Evolutionary conservation across 2,888 invertebrate species (phyloP).

Genomic region (Chromoteleia sp.): DNA sequence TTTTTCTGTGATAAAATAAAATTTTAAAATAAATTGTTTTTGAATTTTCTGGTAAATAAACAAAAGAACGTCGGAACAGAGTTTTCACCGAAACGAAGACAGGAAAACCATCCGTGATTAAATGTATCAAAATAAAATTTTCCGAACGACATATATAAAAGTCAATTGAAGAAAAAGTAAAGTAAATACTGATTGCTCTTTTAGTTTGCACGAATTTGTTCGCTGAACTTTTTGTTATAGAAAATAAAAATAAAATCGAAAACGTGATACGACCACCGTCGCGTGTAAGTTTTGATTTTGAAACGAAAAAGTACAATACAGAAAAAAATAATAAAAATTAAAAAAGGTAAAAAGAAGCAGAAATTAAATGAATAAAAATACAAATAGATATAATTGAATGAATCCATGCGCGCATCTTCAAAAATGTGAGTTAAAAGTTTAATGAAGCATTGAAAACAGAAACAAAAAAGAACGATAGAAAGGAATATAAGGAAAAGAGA

Average conservation of each 20-base stretch:
- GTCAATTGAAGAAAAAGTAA: slow-evolving; percentile 25
- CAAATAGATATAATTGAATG: slow-evolving; percentile 27
- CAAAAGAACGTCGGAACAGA: too few relatives aligned
- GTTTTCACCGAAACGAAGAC: too few relatives aligned
- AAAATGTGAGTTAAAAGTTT: slow-evolving; percentile 5
- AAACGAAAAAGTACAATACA: slow-evolving; percentile 20
- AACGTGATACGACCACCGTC: not conserved
- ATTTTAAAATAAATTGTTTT: too few relatives aligned
- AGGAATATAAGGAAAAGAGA: not conserved
- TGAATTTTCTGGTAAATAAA: too few relatives aligned
- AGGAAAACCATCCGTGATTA: slow-evolving; percentile 22
- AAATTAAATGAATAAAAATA: not conserved
- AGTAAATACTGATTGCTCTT: slow-evolving; percentile 24
- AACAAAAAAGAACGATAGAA: not conserved
- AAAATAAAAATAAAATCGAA: slow-evolving; percentile 16
- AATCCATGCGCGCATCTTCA: slow-evolving; percentile 43
- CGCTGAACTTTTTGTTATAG: not conserved
- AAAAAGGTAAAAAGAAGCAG: too few relatives aligned
- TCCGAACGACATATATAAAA: slow-evolving; percentile 17
- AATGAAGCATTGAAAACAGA: slow-evolving; percentile 5
- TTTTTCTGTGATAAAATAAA: too few relatives aligned
- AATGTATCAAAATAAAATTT: slow-evolving; percentile 33
- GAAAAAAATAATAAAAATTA: slow-evolving; percentile 13
- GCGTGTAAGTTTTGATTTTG: slow-evolving; percentile 18
- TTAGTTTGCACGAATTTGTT: not conserved